A percentile compares a stretch with the other conserved stretches of the same genome.
Evolutionary conservation across 2,797 vertebrate species (phyloP).

Genomic region (Chaetophractus vellerosus): DNA sequence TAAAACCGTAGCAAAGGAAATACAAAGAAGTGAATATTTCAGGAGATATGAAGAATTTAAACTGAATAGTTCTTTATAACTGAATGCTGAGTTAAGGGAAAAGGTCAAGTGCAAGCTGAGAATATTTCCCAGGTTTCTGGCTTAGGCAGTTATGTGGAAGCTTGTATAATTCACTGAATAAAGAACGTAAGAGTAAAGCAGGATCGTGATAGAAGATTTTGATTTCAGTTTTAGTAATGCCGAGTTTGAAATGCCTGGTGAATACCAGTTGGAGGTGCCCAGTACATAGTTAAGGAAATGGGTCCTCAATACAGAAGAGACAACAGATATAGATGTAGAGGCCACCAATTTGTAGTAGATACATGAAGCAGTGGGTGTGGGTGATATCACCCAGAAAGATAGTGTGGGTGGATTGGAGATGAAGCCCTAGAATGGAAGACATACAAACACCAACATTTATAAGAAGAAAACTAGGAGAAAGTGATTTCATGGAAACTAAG

Average conservation of each 20-base stretch:
- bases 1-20: neutral
- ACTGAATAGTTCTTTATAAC: too few species aligned
- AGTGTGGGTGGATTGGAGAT: too few species aligned
- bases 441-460: accelerated
- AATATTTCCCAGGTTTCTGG: neutral
- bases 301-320: neutral
- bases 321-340: neutral
- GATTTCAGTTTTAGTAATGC: neutral
- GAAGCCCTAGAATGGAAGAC: neutral
- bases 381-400: neutral
- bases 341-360: neutral
- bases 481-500: neutral
- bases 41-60: neutral
- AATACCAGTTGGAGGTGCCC: accelerated
- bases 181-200: neutral
- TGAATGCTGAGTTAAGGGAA: neutral
- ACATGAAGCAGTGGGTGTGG: neutral
- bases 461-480: neutral
- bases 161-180: neutral
- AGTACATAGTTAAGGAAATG: neutral
- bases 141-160: neutral
- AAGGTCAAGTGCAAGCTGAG: neutral
- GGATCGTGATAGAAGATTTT: neutral
- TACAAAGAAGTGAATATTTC: neutral
- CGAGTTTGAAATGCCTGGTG: neutral